A percentile compares a stretch with the other conserved stretches of the same genome.
Conservation (phyloP, 1,140 invertebrate species). For the Diorhabda elongata region DNA sequence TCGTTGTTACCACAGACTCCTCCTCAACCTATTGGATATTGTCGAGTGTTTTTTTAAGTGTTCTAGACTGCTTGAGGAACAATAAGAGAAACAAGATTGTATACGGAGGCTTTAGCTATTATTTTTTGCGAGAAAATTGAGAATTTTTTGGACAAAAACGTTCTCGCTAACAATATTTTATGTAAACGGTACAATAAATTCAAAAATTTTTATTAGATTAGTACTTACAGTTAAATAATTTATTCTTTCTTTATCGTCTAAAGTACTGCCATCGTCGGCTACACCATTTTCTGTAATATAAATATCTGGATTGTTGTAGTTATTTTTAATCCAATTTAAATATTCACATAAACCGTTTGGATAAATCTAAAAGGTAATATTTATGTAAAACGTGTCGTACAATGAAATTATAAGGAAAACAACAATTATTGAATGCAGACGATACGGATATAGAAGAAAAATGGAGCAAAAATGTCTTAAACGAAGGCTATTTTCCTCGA, state of each 20-base stretch:
- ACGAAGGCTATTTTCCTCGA: too few relatives aligned
- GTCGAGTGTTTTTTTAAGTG: too few relatives aligned
- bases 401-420: too few relatives aligned
- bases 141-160: not conserved
- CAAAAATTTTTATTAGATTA: not conserved
- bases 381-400: too few relatives aligned
- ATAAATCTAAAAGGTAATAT: not conserved
- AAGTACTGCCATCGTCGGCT: constrained; percentile 23
- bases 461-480: too few relatives aligned
- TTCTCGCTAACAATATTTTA: not conserved
- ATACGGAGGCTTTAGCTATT: not conserved
- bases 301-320: constrained; percentile 55
- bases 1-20: too few relatives aligned
- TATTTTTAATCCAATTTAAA: constrained; percentile 57
- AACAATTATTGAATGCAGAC: too few relatives aligned
- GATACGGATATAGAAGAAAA: too few relatives aligned
- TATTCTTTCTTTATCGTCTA: constrained; percentile 18
- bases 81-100: not conserved
- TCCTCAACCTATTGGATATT: too few relatives aligned
- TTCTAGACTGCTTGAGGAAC: too few relatives aligned
- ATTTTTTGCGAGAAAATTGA: not conserved
- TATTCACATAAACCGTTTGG: not conserved
- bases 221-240: constrained; percentile 9
- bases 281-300: constrained; percentile 34
- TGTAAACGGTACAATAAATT: not conserved